A percentile compares a stretch with the other conserved stretches of the same genome.
phyloP scores from a whole-genome alignment of 2,888 invertebrate species.

The Phaonia tiefii region DNA sequence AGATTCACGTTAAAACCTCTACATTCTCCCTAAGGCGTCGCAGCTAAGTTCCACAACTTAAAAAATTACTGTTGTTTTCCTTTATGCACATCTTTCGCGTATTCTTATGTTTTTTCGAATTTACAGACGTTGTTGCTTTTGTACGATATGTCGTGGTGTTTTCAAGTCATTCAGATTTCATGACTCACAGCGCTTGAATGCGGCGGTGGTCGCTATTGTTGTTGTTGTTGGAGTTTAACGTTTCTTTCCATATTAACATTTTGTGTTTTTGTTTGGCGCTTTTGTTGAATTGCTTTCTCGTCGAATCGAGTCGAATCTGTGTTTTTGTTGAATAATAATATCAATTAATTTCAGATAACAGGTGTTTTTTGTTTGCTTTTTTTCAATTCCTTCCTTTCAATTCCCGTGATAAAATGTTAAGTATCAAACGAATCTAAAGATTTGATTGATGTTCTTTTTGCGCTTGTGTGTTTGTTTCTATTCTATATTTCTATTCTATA shows the following conservation, averaged over 20 bases:
- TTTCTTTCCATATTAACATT: slow-evolving; percentile 15
- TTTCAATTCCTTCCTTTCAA: slow-evolving; percentile 12
- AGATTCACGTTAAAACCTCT: slow-evolving; percentile 12
- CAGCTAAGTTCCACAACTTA: not conserved
- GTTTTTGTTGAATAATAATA: not conserved
- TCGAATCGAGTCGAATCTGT: not conserved
- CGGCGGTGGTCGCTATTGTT: not conserved
- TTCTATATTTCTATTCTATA: not conserved
- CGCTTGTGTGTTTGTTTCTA: slow-evolving; percentile 1
- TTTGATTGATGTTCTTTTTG: not conserved
- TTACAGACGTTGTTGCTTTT: slow-evolving; percentile 4
- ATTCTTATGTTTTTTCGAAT: not conserved
- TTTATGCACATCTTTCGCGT: slow-evolving; percentile 19
- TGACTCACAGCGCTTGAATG: slow-evolving; percentile 26
- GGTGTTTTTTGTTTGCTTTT: slow-evolving; percentile 21
- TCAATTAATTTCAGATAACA: slow-evolving; percentile 18
- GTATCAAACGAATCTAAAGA: not conserved
- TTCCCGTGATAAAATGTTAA: not conserved
- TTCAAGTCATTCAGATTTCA: slow-evolving; percentile 9
- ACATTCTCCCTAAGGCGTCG: slow-evolving; percentile 34
- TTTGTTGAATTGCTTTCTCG: slow-evolving; percentile 12
- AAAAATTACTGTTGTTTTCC: slow-evolving; percentile 14
- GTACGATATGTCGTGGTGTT: not conserved
- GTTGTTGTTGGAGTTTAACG: not conserved
- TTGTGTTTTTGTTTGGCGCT: slow-evolving; percentile 15